Conservation (phyloP, 2,888 invertebrate species). For the Cheilosia vernalis region DNA sequence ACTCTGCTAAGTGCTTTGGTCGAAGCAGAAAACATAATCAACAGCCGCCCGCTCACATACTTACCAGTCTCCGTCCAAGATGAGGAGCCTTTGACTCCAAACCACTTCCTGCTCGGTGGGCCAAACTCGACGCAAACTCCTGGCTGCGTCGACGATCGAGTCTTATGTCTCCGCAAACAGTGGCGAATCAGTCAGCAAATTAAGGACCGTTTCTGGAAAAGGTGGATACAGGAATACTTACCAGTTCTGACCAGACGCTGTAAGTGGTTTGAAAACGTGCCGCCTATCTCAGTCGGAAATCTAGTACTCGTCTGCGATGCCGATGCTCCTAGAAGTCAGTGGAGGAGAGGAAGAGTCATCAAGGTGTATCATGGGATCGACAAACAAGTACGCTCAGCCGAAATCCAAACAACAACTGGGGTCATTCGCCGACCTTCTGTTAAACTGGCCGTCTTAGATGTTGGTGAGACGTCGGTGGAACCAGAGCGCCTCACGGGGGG, state of each 20-base stretch:
- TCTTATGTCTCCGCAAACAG: no score
- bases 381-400: background rate
- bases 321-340: background rate
- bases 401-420: background rate
- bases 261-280: background rate
- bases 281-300: background rate
- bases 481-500: constrained; percentile 5
- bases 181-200: no score
- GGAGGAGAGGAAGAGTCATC: background rate
- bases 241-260: background rate
- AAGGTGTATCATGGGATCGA: background rate
- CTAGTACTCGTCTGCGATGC: background rate
- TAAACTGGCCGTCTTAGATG: background rate
- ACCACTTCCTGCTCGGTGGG: no score
- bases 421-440: background rate
- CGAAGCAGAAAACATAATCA: no score
- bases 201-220: no score
- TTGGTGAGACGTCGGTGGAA: background rate
- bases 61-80: no score
- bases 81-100: no score
- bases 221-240: background rate
- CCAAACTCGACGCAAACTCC: no score
- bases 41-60: no score
- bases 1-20: no score
- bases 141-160: no score